Conservation (phyloP, 2,797 vertebrate genomes). For the Lindbergichthys nudifrons region DNA sequence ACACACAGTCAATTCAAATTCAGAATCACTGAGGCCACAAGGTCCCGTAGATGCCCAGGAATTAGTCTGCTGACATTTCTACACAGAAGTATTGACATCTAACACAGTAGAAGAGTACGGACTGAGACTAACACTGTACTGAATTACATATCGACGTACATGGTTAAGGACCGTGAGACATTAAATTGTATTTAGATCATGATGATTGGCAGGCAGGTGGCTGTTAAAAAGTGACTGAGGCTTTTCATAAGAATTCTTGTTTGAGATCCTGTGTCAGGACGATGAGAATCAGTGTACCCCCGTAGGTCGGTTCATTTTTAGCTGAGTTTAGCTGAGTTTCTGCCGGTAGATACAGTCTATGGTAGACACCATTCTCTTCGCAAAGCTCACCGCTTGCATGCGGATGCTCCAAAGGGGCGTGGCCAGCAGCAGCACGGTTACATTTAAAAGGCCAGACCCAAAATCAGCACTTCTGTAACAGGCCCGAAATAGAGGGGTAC, state of each 20-base stretch:
- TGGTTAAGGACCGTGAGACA: neutral
- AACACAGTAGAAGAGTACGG: conserved; percentile 9
- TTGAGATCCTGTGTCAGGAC: neutral
- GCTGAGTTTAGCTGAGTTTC: too few relatives aligned
- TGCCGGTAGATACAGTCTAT: too few relatives aligned
- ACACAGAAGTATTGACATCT: conserved; percentile 41
- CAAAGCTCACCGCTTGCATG: too few relatives aligned
- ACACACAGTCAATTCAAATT: conserved; percentile 69
- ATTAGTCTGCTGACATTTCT: conserved; percentile 70
- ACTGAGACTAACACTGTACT: conserved; percentile 1
- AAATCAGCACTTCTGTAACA: too few relatives aligned
- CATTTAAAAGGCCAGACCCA: too few relatives aligned
- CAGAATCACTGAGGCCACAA: conserved; percentile 41
- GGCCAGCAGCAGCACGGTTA: too few relatives aligned
- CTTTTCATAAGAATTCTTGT: neutral
- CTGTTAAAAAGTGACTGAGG: neutral
- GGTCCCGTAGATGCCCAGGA: conserved; percentile 45
- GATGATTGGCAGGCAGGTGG: conserved; percentile 11
- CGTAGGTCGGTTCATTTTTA: too few relatives aligned
- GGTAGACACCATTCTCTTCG: too few relatives aligned
- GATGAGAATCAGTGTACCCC: neutral
- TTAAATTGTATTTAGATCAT: neutral
- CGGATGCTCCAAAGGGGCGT: too few relatives aligned
- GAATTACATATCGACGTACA: conserved; percentile 16
- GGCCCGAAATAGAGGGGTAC: too few relatives aligned